A percentile compares a stretch with the other conserved stretches of the same genome.
Evolutionary conservation across 2,113 vertebrate species (phyloP).

Genomic region (Periophthalmodon schlosseri): DNA sequence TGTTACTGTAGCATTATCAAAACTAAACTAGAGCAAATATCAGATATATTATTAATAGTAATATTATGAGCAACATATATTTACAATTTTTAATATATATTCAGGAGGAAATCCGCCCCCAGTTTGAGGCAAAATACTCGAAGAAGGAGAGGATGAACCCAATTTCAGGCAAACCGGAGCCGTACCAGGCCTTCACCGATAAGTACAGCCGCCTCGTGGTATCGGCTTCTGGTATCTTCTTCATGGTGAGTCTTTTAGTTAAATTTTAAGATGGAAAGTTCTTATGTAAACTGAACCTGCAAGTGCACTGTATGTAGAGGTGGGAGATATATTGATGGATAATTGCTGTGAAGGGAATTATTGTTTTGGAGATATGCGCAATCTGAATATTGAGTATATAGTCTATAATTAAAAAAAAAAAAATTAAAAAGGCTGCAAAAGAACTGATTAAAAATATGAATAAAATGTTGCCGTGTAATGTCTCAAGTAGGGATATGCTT

Average conservation of each 20-base stretch:
- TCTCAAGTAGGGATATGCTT: no score
- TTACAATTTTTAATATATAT: not conserved
- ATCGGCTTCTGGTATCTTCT: constrained; percentile 93
- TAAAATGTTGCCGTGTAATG: no score
- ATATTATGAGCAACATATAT: not conserved
- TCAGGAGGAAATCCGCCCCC: constrained; percentile 93
- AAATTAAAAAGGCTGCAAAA: no score
- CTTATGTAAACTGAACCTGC: no score
- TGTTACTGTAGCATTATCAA: no score
- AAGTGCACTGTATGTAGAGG: no score
- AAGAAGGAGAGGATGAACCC: constrained; percentile 92
- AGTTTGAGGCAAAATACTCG: constrained; percentile 97
- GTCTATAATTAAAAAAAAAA: no score
- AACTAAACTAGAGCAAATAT: not conserved
- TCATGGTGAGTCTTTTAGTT: constrained; percentile 82
- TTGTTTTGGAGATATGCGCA: no score
- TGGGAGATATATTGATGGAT: no score
- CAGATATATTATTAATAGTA: not conserved
- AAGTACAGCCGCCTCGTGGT: constrained; percentile 94
- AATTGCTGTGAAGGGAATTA: no score
- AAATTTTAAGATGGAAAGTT: not conserved
- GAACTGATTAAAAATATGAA: no score
- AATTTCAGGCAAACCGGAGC: constrained; percentile 92
- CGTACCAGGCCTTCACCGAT: constrained; percentile 92
- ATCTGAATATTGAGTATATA: no score